phyloP scores from a whole-genome alignment of 2,797 vertebrate species.

The Leptoclinus maculatus region DNA sequence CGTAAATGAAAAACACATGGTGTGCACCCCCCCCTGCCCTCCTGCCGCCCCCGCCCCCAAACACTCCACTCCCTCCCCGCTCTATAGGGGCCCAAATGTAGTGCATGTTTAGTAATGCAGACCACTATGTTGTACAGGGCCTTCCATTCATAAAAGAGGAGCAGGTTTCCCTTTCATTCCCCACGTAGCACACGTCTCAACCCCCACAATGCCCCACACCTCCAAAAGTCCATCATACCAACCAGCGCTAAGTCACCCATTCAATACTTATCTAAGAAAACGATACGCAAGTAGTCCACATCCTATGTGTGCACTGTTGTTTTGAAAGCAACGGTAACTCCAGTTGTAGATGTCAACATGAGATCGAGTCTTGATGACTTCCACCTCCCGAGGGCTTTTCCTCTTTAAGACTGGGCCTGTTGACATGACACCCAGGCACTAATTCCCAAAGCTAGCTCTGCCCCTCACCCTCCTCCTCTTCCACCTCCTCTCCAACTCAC shows the following conservation, averaged over 20 bases:
- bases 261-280: conserved; percentile 12
- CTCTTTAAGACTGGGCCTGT: conserved; percentile 62
- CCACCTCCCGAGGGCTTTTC: conserved; percentile 60
- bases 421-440: conserved; percentile 79
- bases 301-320: conserved; percentile 6
- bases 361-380: conserved; percentile 52
- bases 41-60: conserved; percentile 9
- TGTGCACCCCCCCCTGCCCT: conserved; percentile 21
- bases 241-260: conserved; percentile 5
- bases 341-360: conserved; percentile 45
- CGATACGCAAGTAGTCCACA: not conserved
- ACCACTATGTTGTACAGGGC: conserved; percentile 78
- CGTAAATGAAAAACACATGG: conserved; percentile 89
- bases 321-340: conserved; percentile 15
- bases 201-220: conserved; percentile 51
- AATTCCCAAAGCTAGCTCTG: conserved; percentile 71
- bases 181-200: conserved; percentile 49
- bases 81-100: conserved; percentile 71
- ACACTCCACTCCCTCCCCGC: conserved; percentile 47
- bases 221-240: conserved; percentile 26
- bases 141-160: conserved; percentile 82
- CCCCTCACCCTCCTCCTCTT: conserved; percentile 10
- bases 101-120: conserved; percentile 74
- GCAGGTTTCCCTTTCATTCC: conserved; percentile 65
- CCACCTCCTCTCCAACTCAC: conserved; percentile 21